Evolutionary conservation across 1,140 invertebrate genomes (phyloP), one percentile per base, ranked within the genome.

Genomic region (Calephelis virginiensis): DNA sequence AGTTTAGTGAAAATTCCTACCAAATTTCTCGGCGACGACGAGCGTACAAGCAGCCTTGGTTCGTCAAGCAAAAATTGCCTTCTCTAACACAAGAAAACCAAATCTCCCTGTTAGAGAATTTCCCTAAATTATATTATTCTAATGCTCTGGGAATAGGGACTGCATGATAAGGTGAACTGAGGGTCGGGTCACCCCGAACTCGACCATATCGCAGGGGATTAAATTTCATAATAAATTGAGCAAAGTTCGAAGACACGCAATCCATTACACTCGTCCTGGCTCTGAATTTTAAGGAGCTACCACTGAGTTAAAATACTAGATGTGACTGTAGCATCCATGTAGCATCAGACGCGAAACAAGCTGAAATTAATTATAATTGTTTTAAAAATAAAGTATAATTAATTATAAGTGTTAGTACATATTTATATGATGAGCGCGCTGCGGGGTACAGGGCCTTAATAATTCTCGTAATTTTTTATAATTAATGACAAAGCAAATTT

Each of bases 221-320:
- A 67, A 49, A 37, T 60, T 63, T 63, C 6, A 63, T 17, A 14
- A 14, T 49, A 13, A 10, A 65, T 6, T 38, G 8, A n/a, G 47
- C 28, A 43, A 56, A 45, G 38, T 56, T 64, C 48, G 50, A 62
- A 67, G 64, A 71, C 45, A 67, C 53, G 17, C 63, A 46, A 71
- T 67, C 63, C 62, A 60, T 68, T 64, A 72, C 59, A 49, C 46
- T 46, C 61, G 60, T 61, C 46, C 56, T 63, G 49, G 50, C 47
- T 63, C 66, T 66, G 70, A 72, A 72, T 72, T 69, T 72, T 72
- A 72, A 72, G 63, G 17, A 68, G 60, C 53, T 53, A 17, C 53
- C n/a, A 10, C 7, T 6, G 64, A 40, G 43, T 9, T 60, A 61
- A 4, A 5, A 63, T 13, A 12, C 70, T 72, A 28, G 70, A 72